A percentile compares a stretch with the other conserved stretches of the same genome.
Evolutionary conservation across 2,113 vertebrate species (phyloP).

Genomic region (Verasper variegatus): DNA sequence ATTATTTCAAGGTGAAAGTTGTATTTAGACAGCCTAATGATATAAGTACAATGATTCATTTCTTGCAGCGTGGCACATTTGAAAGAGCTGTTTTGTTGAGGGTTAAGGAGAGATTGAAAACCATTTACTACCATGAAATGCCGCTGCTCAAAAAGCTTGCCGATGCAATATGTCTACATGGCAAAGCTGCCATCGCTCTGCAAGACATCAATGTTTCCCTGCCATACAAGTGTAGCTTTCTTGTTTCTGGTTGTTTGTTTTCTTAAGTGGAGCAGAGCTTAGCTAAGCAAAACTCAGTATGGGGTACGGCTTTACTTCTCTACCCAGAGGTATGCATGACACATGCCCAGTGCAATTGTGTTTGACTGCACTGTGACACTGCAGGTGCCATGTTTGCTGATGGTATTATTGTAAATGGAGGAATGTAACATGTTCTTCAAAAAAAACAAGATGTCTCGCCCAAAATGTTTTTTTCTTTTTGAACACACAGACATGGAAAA

Average conservation of each 20-base stretch:
- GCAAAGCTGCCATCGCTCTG: conserved; percentile 54
- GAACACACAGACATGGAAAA: neutral
- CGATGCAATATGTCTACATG: conserved; percentile 73
- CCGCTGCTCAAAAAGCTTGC: conserved; percentile 58
- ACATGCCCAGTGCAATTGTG: conserved; percentile 2
- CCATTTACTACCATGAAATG: conserved; percentile 58
- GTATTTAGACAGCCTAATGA: conserved; percentile 32
- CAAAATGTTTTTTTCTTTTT: no score
- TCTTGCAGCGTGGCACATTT: conserved; percentile 50
- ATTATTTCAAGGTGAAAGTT: conserved; percentile 48
- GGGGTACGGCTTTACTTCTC: conserved; percentile 44
- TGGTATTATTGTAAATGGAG: neutral
- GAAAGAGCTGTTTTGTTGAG: conserved; percentile 56
- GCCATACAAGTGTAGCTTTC: conserved; percentile 61
- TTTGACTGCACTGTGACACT: conserved; percentile 18
- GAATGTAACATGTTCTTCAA: neutral
- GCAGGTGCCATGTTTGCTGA: conserved; percentile 1
- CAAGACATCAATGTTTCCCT: conserved; percentile 61
- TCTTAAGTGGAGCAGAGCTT: conserved; percentile 62
- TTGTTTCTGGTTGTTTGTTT: conserved; percentile 71
- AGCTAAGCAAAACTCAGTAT: conserved; percentile 67
- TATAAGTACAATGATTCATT: conserved; percentile 54
- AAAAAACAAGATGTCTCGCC: neutral
- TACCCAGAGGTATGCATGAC: conserved; percentile 13
- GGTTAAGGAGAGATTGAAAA: conserved; percentile 67